phyloP scores from a whole-genome alignment of 2,888 invertebrate genomes.

The Eugnorisma glareosa region DNA sequence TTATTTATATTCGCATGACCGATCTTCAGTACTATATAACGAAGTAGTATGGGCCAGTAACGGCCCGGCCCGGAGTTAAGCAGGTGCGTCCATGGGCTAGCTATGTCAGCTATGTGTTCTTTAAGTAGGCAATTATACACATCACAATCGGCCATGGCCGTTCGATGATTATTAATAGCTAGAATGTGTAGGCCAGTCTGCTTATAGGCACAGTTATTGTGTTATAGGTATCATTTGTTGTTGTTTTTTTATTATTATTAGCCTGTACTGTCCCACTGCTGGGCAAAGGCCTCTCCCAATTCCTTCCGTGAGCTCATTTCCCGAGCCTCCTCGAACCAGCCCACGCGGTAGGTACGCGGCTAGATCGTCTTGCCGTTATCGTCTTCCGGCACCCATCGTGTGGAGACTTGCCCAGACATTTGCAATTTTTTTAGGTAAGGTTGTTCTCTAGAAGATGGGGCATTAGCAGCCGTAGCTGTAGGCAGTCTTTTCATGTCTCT shows the following conservation, averaged over 20 bases:
- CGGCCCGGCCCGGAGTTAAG: constrained; percentile 53
- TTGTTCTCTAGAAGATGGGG: not conserved
- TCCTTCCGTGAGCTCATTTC: too few species aligned
- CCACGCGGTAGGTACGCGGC: too few species aligned
- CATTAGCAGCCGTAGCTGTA: not conserved
- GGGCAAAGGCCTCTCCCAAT: too few species aligned
- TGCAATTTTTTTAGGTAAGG: not conserved
- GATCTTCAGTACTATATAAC: constrained; percentile 54
- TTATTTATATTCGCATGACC: constrained; percentile 59
- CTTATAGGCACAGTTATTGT: not conserved
- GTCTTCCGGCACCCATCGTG: too few species aligned
- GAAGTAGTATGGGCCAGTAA: constrained; percentile 56
- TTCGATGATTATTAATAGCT: not conserved
- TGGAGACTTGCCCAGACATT: too few species aligned
- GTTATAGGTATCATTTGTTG: not conserved
- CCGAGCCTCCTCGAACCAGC: too few species aligned
- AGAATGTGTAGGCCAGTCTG: not conserved
- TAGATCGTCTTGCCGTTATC: too few species aligned
- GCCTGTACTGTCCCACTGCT: too few species aligned
- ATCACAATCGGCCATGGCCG: constrained; percentile 14
- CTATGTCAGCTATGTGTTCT: constrained; percentile 12
- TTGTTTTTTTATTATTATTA: not conserved
- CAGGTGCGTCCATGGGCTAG: constrained; percentile 56
- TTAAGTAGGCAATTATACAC: constrained; percentile 39
- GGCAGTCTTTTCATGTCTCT: not conserved